These are phyloP conservation scores for Chaitophorus viminalis DNA, from an alignment of 2,888 invertebrate genomes.

Conservation along the genomic window DNA sequence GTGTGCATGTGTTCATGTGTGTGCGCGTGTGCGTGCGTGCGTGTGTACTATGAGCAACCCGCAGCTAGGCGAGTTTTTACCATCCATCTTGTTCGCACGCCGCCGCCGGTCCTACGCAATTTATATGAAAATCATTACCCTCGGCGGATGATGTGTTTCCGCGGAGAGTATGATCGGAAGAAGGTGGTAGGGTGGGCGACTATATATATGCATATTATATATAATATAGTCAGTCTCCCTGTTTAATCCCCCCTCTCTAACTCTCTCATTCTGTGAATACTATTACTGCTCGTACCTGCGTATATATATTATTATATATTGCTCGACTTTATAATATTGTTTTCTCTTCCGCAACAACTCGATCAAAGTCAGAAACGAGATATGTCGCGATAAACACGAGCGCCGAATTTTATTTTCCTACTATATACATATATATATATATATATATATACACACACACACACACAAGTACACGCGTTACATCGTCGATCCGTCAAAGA, in stretches of 20 bases:
- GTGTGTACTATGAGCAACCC: slow-evolving; percentile 17
- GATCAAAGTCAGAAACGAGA: slow-evolving; percentile 44
- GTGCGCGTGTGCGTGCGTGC: neutral
- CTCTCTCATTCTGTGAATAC: neutral
- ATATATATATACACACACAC: too few species aligned
- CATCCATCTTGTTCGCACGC: slow-evolving; percentile 57
- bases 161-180: neutral
- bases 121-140: slow-evolving; percentile 56
- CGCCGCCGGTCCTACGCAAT: slow-evolving; percentile 21
- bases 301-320: neutral
- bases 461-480: neutral
- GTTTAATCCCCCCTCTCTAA: neutral
- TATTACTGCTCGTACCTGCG: neutral
- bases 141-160: neutral
- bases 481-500: slow-evolving; percentile 22
- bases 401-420: slow-evolving; percentile 7
- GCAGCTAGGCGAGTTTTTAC: slow-evolving; percentile 34
- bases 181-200: too few species aligned
- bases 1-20: neutral
- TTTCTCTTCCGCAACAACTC: slow-evolving; percentile 8
- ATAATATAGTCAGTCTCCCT: neutral
- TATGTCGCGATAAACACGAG: slow-evolving; percentile 12
- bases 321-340: slow-evolving; percentile 3
- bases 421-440: neutral
- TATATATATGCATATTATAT: neutral